These are phyloP conservation scores for Siphlonurus alternatus DNA, from an alignment of 2,888 invertebrate genomes.

Conservation along the genomic window DNA sequence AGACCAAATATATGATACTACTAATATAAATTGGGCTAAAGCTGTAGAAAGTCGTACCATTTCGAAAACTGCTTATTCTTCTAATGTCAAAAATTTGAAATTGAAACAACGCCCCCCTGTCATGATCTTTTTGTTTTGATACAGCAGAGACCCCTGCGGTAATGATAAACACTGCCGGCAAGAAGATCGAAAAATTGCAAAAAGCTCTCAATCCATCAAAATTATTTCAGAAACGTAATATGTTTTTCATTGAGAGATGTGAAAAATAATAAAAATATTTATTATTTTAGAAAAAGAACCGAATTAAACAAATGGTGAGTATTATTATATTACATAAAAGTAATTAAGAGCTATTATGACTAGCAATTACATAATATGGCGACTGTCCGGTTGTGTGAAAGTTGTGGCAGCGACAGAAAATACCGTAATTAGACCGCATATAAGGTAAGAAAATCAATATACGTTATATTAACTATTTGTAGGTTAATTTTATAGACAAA, in stretches of 20 bases:
- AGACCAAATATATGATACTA: not conserved
- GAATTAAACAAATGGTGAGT: too few species aligned
- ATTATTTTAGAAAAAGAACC: too few species aligned
- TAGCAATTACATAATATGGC: conserved; percentile 4
- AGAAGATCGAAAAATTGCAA: not conserved
- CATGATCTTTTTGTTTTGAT: not conserved
- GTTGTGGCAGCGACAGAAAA: not conserved
- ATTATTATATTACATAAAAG: not conserved
- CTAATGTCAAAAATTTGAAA: not conserved
- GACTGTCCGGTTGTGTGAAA: not conserved
- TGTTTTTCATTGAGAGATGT: too few species aligned
- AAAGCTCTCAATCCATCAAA: not conserved
- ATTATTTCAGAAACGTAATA: not conserved
- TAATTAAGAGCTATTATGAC: conserved; percentile 2
- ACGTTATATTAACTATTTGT: not conserved
- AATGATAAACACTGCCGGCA: not conserved
- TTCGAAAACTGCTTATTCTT: not conserved
- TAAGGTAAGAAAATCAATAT: not conserved
- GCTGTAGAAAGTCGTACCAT: not conserved
- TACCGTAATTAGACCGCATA: not conserved
- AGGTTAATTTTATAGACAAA: not conserved
- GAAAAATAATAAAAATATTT: too few species aligned
- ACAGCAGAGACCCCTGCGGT: not conserved
- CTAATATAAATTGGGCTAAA: not conserved
- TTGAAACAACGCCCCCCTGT: not conserved